Conservation (phyloP, 2,888 invertebrate genomes). For the Conomelus anceps region DNA sequence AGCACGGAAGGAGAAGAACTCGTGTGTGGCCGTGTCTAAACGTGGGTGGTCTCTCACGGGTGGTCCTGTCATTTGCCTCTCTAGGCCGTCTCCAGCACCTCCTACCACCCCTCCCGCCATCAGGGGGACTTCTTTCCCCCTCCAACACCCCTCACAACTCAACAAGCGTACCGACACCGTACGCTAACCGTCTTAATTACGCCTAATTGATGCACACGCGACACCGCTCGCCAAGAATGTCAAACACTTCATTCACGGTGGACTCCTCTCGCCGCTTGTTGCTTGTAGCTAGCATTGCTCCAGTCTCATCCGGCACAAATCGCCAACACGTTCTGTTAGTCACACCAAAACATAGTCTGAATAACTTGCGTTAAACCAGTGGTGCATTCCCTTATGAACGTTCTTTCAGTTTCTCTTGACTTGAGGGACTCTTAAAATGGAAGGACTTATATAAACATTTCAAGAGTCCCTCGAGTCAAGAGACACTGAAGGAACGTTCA, state of each 20-base stretch:
- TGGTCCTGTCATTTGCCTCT: conserved; percentile 18
- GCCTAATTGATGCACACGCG: background rate
- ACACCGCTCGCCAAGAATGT: conserved; percentile 4
- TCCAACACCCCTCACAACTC: conserved; percentile 28
- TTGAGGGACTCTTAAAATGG: too few species aligned
- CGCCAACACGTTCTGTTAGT: background rate
- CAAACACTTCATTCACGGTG: conserved; percentile 10
- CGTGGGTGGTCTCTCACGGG: conserved; percentile 9
- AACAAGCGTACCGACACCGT: conserved; percentile 27
- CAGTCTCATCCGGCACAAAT: background rate
- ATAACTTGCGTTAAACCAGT: background rate
- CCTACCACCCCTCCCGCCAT: conserved; percentile 15
- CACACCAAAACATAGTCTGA: background rate
- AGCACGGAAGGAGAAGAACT: background rate
- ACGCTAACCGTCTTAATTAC: background rate
- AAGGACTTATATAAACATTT: too few species aligned
- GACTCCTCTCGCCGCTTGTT: background rate
- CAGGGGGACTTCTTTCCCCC: conserved; percentile 15
- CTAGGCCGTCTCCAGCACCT: background rate
- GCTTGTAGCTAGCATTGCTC: background rate
- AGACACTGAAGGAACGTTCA: too few species aligned
- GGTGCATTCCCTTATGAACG: too few species aligned
- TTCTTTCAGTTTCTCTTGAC: too few species aligned
- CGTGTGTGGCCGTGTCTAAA: background rate
- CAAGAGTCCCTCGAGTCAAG: too few species aligned